Evolutionary conservation across 23 tunicate genomes (phyloP).

Genomic region (Ciona savignyi): DNA sequence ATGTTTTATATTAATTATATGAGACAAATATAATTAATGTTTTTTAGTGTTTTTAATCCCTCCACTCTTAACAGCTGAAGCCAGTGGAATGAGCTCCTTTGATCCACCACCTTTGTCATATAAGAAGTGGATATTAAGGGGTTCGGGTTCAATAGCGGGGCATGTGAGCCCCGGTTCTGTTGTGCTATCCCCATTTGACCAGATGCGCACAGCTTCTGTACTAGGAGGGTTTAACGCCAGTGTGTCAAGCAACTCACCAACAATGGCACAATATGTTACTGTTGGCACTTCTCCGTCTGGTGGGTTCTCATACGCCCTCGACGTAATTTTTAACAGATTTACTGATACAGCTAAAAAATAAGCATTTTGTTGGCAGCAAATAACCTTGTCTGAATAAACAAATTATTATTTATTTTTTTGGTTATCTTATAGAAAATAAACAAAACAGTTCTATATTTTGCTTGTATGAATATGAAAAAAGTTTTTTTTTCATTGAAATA

Average conservation of each 20-base stretch:
- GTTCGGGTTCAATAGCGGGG: conserved; percentile 23
- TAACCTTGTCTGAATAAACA: too few species aligned
- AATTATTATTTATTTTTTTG: too few species aligned
- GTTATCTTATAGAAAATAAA: too few species aligned
- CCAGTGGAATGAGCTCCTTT: conserved; percentile 35
- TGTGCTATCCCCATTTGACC: conserved; percentile 56
- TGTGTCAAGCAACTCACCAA: conserved; percentile 16
- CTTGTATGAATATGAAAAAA: too few species aligned
- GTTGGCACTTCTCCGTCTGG: conserved; percentile 53
- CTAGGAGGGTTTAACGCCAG: conserved; percentile 48
- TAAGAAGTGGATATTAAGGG: conserved; percentile 65
- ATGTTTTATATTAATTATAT: neutral
- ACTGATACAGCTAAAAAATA: too few species aligned
- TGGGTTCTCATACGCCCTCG: conserved; percentile 68
- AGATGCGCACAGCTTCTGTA: conserved; percentile 38
- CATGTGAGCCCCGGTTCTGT: conserved; percentile 39
- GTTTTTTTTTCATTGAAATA: too few species aligned
- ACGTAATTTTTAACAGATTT: too few species aligned
- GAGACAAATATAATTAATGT: neutral
- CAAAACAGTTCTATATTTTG: too few species aligned
- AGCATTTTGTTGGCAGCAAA: too few species aligned
- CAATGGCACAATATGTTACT: conserved; percentile 47
- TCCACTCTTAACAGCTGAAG: conserved; percentile 31
- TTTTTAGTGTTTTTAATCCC: neutral
- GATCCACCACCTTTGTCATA: conserved; percentile 83